A percentile compares a stretch with the other conserved stretches of the same genome.
phyloP scores from a whole-genome alignment of 2,888 invertebrate genomes.

The Orchesellides sinensis region DNA sequence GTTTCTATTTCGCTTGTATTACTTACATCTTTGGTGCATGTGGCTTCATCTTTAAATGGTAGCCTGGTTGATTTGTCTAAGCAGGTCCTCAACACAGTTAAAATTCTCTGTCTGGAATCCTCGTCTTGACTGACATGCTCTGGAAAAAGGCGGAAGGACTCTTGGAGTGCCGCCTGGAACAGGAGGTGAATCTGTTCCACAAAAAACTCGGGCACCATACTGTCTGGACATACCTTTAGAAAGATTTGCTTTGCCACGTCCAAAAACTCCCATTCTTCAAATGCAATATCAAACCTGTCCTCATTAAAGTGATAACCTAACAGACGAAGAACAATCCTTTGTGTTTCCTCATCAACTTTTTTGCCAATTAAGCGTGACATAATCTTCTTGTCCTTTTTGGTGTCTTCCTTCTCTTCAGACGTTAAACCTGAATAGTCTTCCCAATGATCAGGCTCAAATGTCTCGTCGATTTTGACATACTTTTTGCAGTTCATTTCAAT shows the following conservation, averaged over 20 bases:
- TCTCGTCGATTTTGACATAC: slow-evolving; percentile 14
- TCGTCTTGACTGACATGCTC: slow-evolving; percentile 32
- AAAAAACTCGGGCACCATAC: slow-evolving; percentile 62
- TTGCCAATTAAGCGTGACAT: slow-evolving; percentile 24
- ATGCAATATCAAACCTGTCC: slow-evolving; percentile 34
- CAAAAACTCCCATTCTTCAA: slow-evolving; percentile 66
- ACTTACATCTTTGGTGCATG: slow-evolving; percentile 59
- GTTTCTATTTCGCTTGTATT: background rate
- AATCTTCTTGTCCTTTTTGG: background rate
- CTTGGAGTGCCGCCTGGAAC: slow-evolving; percentile 60
- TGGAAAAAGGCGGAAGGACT: slow-evolving; percentile 61
- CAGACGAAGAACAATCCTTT: slow-evolving; percentile 51
- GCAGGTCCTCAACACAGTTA: slow-evolving; percentile 36
- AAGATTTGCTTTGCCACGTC: slow-evolving; percentile 61
- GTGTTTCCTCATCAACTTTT: slow-evolving; percentile 63
- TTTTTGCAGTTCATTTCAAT: slow-evolving; percentile 16
- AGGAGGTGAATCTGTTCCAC: slow-evolving; percentile 61
- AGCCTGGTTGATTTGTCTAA: slow-evolving; percentile 40
- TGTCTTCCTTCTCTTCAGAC: background rate
- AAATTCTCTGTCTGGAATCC: slow-evolving; percentile 37
- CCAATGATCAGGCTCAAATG: slow-evolving; percentile 5
- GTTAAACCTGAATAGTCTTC: background rate
- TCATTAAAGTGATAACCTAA: slow-evolving; percentile 63
- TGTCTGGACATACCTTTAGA: slow-evolving; percentile 56
- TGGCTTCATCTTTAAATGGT: slow-evolving; percentile 39